Base-by-base conservation (phyloP, 2,113 vertebrate species). In the Gambusia holbrooki region DNA sequence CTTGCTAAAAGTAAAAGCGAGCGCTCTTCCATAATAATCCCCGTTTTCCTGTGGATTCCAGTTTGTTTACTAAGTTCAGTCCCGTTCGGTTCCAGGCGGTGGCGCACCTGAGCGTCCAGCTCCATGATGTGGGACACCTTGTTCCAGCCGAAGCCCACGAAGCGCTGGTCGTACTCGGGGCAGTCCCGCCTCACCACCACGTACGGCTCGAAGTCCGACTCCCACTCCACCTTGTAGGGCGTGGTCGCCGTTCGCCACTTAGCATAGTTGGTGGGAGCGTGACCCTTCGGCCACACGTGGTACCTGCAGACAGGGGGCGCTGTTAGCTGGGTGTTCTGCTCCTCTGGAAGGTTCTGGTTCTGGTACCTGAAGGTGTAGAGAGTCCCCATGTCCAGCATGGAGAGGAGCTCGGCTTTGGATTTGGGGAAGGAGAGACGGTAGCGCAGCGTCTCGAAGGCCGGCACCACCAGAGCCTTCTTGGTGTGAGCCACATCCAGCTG, bases 81-180 rank as follows among this genome's bases (percentile, higher is more conserved):
- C 35, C 35, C 35, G 35, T 37, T 37, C 3, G 10, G 35, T 11
- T 37, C 35, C 40, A 42, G 40, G 3, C 40, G 40, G 40, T 15
- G 40, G 40, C 40, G 40, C 90, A 98, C 97, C 96, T 98, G 96
- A 0, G 95, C 97, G 27, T 99, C 97, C 78, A 99, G 95, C 93
- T 99, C 97, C 95, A 98, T 94, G 54, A 96, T 92, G 72, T 99
- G 97, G 22, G 97, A 97, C 81, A 98, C 97, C 89, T 99, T 99
- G 95, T 99, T 99, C 97, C 97, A 99, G 88, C 97, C 97, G 60
- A 99, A 99, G 90, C 97, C 97, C 82, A 97, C 95, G 0, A 99
- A 99, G 42, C 97, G 96, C 90, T 97, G 95, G 84, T 99, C 97
- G 0, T 99, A 99, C 85, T 82, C 96, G 1, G 97, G 97, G 88